Conservation (phyloP, 2,113 vertebrate genomes). For the Ochotona curzoniae region DNA sequence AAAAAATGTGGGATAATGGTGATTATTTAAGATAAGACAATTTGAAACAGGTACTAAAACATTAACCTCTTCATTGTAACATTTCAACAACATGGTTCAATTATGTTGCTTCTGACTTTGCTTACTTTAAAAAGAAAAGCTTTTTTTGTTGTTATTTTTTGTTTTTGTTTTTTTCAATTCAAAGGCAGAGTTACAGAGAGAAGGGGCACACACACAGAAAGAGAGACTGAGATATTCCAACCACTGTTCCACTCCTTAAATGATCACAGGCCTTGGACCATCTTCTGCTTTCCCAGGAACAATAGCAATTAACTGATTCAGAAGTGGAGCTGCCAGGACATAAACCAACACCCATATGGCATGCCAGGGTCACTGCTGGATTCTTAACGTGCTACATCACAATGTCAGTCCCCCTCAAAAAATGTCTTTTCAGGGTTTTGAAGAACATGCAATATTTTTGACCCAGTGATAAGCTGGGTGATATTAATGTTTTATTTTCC, state of each 20-base stretch:
- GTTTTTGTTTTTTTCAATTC: too few relatives aligned
- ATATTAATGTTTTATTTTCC: not conserved
- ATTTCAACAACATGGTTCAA: not conserved
- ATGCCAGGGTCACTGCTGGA: too few relatives aligned
- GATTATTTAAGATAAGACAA: not conserved
- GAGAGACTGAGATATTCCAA: too few relatives aligned
- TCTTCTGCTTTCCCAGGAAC: too few relatives aligned
- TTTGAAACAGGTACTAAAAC: not conserved
- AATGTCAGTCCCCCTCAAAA: not conserved
- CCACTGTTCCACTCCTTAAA: too few relatives aligned
- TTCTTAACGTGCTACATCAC: too few relatives aligned
- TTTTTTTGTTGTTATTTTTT: not conserved
- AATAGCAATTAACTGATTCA: too few relatives aligned
- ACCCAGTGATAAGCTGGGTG: not conserved
- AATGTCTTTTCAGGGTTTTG: not conserved
- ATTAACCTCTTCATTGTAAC: not conserved
- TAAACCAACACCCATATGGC: too few relatives aligned
- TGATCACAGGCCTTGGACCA: too few relatives aligned
- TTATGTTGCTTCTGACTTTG: not conserved
- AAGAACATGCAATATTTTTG: slow-evolving; percentile 30
- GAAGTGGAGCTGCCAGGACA: too few relatives aligned
- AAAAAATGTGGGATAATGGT: not conserved
- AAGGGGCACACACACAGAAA: too few relatives aligned
- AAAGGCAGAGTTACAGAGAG: too few relatives aligned
- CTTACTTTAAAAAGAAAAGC: not conserved